Base-by-base conservation (phyloP, 2,113 vertebrate species). In the Cacatua alba region DNA sequence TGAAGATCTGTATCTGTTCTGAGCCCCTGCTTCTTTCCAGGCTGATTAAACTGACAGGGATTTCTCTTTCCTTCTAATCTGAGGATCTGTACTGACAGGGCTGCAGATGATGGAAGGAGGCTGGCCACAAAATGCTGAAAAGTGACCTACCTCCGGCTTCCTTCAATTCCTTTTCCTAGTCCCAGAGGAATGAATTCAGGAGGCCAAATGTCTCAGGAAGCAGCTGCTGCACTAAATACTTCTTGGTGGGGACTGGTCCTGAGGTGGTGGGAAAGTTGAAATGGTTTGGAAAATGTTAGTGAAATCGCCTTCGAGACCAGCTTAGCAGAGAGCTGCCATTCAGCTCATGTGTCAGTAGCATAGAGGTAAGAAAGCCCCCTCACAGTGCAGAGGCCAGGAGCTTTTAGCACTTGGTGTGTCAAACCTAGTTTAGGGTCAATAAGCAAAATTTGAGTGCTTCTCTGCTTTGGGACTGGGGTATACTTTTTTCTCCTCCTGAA, bases 121-220 rank as follows among this genome's bases (percentile, higher is more conserved):
- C 69, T 86, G 82, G 76, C 82, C 80, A 92, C 76, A 86, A 78
- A 91, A 91, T 33, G 26, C 77, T 90, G 83, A 72, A 35, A 90
- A 94, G 65, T 8, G 10, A 93, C 64, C 82, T 77, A 71, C 88
- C 60, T 92, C 88, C 43, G 5, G 51, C 60, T 91, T 91, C 80
- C 80, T 90, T 65, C 76, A 86, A 53, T 88, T 79, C 82, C 80
- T 82, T 75, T 80, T 28, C 91, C 77, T 49, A 51, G 46, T 67
- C 95, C 90, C 92, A 84, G 49, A 96, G 90, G 88, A 95, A 93
- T 72, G 88, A 53, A 43, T 90, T 68, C 83, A 79, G 65, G 62
- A 95, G 83, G 90, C 92, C 88, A 96, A 93, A 93, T 69, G 83
- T 46, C 91, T 95, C 94, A 94, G 95, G 95, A 96, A 97, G 88